Percentiles rank a stretch among this genome's conserved stretches.
phyloP scores from a whole-genome alignment of 1,140 invertebrate genomes.

The Apocrypta bakeri region DNA sequence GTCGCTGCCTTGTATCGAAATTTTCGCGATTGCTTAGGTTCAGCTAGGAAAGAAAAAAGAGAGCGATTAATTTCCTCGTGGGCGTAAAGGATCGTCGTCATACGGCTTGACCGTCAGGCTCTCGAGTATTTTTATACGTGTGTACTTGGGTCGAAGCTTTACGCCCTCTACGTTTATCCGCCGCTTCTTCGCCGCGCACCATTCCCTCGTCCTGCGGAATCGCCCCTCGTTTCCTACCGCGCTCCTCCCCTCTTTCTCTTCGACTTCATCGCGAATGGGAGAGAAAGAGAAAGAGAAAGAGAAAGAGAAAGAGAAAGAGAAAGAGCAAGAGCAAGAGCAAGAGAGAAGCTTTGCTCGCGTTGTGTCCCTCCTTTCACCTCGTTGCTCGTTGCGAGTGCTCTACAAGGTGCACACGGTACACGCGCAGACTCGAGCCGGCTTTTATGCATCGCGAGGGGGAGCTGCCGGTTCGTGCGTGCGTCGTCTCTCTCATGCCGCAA shows the following conservation, averaged over 20 bases:
- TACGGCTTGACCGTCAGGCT: neutral
- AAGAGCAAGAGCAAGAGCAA: neutral
- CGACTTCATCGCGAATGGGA: neutral
- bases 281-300: neutral
- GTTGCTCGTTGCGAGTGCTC: constrained; percentile 4
- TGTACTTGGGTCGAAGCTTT: neutral
- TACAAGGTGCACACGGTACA: neutral
- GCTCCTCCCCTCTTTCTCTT: neutral
- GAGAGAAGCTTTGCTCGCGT: neutral
- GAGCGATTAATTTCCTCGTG: neutral
- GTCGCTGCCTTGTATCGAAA: neutral
- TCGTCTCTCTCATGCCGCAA: neutral
- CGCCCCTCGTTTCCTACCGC: constrained; percentile 7
- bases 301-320: neutral
- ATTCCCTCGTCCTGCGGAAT: constrained; percentile 2
- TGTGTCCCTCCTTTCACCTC: neutral
- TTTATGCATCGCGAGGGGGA: neutral
- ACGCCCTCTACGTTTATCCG: constrained; percentile 17
- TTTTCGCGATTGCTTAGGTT: neutral
- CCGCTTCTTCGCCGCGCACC: neutral
- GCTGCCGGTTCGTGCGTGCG: neutral
- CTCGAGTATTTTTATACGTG: neutral
- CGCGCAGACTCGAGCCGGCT: constrained; percentile 8
- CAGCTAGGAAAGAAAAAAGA: neutral
- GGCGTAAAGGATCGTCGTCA: neutral